Percentiles rank a stretch among this genome's conserved stretches.
Evolutionary conservation across 2,888 invertebrate genomes (phyloP).

Genomic region (Sinohyriopsis cumingii): DNA sequence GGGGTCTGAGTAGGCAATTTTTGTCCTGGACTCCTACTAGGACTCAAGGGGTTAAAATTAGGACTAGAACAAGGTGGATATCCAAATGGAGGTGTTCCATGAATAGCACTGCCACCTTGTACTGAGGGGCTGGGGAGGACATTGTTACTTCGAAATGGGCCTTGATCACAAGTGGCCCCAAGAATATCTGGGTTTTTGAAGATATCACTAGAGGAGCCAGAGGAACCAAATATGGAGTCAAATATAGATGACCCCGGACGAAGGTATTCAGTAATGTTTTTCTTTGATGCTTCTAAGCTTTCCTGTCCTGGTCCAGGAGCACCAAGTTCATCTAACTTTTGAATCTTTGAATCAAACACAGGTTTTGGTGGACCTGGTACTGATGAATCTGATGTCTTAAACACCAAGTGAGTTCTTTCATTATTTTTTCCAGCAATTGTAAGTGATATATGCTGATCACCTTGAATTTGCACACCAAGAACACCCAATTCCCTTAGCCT

Average conservation of each 20-base stretch:
- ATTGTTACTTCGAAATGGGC: constrained; percentile 2
- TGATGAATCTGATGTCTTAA: constrained; percentile 53
- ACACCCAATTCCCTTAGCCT: constrained; percentile 90
- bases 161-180: constrained; percentile 84
- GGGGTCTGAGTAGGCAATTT: constrained; percentile 38
- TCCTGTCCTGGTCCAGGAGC: constrained; percentile 61
- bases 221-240: constrained; percentile 49
- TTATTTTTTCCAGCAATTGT: constrained; percentile 79
- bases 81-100: constrained; percentile 24
- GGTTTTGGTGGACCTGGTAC: constrained; percentile 41
- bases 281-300: constrained; percentile 67
- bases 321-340: constrained; percentile 29
- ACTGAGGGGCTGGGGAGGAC: constrained; percentile 9
- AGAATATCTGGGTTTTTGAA: constrained; percentile 83
- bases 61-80: constrained; percentile 41
- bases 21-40: constrained; percentile 39
- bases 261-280: constrained; percentile 70
- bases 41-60: constrained; percentile 24
- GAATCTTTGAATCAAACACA: constrained; percentile 48
- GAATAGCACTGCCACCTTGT: no score
- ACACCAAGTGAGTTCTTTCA: constrained; percentile 79
- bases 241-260: constrained; percentile 60
- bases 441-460: constrained; percentile 77
- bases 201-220: constrained; percentile 9
- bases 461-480: constrained; percentile 91